A percentile compares a stretch with the other conserved stretches of the same genome.
Evolutionary conservation across 2,797 vertebrate genomes (phyloP).

Genomic region (Streptopelia turtur): DNA sequence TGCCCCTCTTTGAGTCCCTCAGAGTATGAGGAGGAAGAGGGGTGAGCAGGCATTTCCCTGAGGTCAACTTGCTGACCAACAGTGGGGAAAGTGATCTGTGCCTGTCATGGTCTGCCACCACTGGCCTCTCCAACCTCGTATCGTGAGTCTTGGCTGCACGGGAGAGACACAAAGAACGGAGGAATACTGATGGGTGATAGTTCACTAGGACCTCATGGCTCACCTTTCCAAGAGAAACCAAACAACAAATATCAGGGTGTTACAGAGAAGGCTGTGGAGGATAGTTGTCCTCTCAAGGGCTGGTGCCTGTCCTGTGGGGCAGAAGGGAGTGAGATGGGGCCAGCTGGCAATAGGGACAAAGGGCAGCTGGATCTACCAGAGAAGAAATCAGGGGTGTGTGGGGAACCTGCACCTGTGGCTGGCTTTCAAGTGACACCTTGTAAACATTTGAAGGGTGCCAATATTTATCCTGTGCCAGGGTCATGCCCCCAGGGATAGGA

Average conservation of each 20-base stretch:
- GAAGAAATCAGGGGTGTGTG: fast-evolving
- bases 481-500: not conserved
- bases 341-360: not conserved
- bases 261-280: not conserved
- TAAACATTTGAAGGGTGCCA: not conserved
- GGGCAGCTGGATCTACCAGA: fast-evolving
- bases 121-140: not conserved
- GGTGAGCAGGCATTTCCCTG: not conserved
- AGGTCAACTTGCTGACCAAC: not conserved
- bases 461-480: not conserved
- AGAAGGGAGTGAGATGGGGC: not conserved
- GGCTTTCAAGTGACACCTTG: not conserved
- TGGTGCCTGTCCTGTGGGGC: not conserved
- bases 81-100: not conserved
- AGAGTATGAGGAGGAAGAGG: not conserved
- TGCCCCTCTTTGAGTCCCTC: not conserved
- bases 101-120: not conserved
- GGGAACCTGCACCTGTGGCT: not conserved
- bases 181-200: not conserved
- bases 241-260: not conserved
- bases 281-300: not conserved
- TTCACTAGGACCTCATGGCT: fast-evolving
- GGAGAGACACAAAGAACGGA: not conserved
- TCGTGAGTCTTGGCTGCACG: not conserved
- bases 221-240: not conserved